Evolutionary conservation across 2,888 invertebrate species (phyloP).

Genomic region (Drosophila meridiana): DNA sequence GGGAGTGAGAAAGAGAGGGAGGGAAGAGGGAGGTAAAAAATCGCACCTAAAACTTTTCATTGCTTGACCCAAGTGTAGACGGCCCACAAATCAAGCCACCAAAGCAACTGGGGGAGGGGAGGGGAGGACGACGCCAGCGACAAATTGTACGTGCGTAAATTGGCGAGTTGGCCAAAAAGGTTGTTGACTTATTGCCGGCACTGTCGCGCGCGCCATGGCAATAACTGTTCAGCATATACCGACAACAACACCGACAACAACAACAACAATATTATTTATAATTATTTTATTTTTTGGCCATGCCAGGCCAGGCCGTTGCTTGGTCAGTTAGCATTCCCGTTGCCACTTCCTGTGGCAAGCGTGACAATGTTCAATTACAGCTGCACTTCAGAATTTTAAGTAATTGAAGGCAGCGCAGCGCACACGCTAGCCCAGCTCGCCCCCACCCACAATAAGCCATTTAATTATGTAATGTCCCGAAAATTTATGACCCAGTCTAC

Average conservation of each 20-base stretch:
- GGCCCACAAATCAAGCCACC: conserved; percentile 53
- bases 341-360: conserved; percentile 61
- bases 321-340: conserved; percentile 42
- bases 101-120: conserved; percentile 6
- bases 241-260: not conserved
- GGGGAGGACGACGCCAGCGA: conserved; percentile 22
- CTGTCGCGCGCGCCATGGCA: conserved; percentile 37
- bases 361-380: conserved; percentile 77
- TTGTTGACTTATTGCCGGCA: conserved; percentile 69
- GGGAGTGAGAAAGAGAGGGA: conserved; percentile 18
- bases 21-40: not conserved
- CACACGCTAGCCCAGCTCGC: conserved; percentile 56
- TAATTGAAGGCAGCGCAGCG: conserved; percentile 66
- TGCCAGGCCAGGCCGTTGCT: conserved; percentile 38
- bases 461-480: conserved; percentile 75
- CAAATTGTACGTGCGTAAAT: conserved; percentile 76
- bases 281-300: conserved; percentile 37
- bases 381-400: conserved; percentile 77
- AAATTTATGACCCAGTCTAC: conserved; percentile 62
- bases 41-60: conserved; percentile 31
- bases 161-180: conserved; percentile 73
- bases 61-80: conserved; percentile 38
- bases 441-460: conserved; percentile 25
- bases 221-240: conserved; percentile 42
- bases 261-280: conserved; percentile 34